Base-by-base conservation (phyloP, 2,888 invertebrate genomes). In the Cylindroiulus punctatus region DNA sequence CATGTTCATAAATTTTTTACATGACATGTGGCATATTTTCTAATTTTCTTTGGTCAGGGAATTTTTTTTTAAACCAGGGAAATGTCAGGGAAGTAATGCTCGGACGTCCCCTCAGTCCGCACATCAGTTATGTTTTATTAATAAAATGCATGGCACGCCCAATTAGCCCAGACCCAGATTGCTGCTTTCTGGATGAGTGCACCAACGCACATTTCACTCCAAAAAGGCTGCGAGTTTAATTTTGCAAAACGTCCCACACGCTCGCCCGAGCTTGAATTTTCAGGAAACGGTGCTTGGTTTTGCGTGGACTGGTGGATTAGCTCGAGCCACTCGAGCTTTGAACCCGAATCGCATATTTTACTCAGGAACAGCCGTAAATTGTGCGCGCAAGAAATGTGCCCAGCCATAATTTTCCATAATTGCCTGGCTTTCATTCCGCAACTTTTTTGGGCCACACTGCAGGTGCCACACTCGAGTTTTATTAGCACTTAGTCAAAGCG, bases 161-260 rank as follows among this genome's bases (percentile, higher is more conserved):
- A 8, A 8, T 40, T 40, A 52, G n/a, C 52, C 19, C n/a, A 52
- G 52, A 52, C 52, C 19, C 52, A 52, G 52, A 52, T 52, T 52
- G 52, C n/a, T 17, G 52, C 2, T 17, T 4, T 52, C 47, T 52
- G 52, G 52, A 52, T 52, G 52, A 52, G n/a, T n/a, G 52, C 52
- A 52, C n/a, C 52, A n/a, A 52, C 19, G 52, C 52, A 52, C 19
- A n/a, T 52, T 52, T 52, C n/a, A 5, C 17, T 19, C 52, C 5
- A 52, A 17, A 52, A n/a, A 10, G n/a, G 17, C 17, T n/a, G 47
- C 52, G n/a, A 17, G 52, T 52, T 52, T 52, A 52, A 52, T 52
- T 52, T 52, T 52, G 52, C 19, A 52, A 52, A 52, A 52, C 52
- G 52, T 52, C 52, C 52, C n/a, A 52, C 52, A 52, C n/a, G 52